Conservation (phyloP, 2,113 vertebrate species). For the Poeciliopsis retropinna region DNA sequence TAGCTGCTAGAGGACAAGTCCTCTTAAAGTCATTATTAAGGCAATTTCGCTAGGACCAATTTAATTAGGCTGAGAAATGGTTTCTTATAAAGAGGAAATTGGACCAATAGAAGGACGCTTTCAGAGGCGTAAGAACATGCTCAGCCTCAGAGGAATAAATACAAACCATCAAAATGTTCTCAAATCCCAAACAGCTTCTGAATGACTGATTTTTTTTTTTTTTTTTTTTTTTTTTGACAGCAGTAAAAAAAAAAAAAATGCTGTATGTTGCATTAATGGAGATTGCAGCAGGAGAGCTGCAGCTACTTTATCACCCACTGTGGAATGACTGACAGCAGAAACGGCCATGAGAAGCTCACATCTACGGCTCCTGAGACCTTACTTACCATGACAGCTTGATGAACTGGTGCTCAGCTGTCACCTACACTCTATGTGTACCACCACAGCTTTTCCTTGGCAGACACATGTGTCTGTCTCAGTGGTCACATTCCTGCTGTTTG, state of each 20-base stretch:
- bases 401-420: conserved; percentile 45
- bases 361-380: conserved; percentile 3
- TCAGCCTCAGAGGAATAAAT: conserved; percentile 6
- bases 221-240: neutral
- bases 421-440: conserved; percentile 21
- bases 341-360: conserved; percentile 19
- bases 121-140: neutral
- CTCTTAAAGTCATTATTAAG: conserved; percentile 26
- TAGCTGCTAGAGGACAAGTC: conserved; percentile 22
- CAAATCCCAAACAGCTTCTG: conserved; percentile 24
- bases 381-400: conserved; percentile 8
- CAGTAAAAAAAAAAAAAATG: conserved; percentile 16
- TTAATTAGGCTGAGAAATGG: conserved; percentile 13
- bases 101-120: conserved; percentile 7
- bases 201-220: conserved; percentile 8
- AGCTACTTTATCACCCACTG: neutral
- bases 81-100: conserved; percentile 22
- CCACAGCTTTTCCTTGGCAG: conserved; percentile 14
- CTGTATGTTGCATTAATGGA: neutral
- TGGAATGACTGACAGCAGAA: conserved; percentile 12
- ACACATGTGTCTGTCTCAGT: conserved; percentile 20
- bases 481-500: conserved; percentile 12
- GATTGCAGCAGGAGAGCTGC: neutral
- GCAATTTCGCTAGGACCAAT: conserved; percentile 25
- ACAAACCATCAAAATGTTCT: conserved; percentile 4